Conservation (phyloP, 2,888 invertebrate species). For the Oxycera nigricornis region DNA sequence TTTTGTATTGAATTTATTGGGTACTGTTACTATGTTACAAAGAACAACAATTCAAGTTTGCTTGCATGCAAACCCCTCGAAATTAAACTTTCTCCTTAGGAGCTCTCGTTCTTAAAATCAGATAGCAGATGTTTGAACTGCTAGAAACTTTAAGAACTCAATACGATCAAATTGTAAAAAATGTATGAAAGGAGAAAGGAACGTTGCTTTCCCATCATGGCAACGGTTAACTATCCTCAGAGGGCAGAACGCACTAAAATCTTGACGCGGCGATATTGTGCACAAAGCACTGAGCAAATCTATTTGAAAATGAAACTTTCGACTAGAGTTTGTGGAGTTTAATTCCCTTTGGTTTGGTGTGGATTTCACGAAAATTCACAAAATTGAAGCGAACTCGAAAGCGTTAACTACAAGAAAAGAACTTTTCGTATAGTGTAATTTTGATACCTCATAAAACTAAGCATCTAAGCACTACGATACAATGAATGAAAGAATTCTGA, state of each 20-base stretch:
- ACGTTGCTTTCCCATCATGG: background rate
- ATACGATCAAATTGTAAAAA: background rate
- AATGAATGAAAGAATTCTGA: no score
- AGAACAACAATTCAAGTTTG: background rate
- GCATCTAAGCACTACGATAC: no score
- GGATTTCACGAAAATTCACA: no score
- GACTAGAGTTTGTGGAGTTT: background rate
- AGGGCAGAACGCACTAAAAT: background rate
- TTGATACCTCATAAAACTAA: no score
- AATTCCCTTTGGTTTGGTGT: no score
- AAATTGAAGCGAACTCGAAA: no score
- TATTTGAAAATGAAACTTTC: background rate
- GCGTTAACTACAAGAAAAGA: no score
- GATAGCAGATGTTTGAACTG: conserved; percentile 2
- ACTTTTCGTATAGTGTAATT: no score
- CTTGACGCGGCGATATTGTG: no score
- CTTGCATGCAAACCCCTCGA: background rate
- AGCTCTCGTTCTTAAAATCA: conserved; percentile 6
- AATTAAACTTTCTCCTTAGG: background rate
- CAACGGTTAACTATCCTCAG: background rate
- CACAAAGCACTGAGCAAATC: background rate
- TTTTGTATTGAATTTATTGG: no score
- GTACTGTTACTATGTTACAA: no score
- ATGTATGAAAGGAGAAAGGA: background rate
- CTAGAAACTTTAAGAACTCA: conserved; percentile 24